These are phyloP conservation scores for Mastomys natalensis DNA, from an alignment of 2,113 vertebrate species.

Conservation along the genomic window DNA sequence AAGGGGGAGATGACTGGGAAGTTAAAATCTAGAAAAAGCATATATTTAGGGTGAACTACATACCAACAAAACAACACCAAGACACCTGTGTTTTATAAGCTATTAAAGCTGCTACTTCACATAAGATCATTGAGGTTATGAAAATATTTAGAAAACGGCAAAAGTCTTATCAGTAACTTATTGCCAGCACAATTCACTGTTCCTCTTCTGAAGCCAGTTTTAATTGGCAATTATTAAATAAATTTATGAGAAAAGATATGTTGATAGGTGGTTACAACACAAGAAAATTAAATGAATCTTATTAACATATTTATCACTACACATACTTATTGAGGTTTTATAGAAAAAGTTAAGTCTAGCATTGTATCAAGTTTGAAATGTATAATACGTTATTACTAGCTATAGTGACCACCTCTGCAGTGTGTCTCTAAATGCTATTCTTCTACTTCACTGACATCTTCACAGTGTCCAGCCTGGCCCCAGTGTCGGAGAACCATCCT, in stretches of 20 bases:
- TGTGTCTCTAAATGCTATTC: not conserved
- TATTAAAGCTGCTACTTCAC: not conserved
- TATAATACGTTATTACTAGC: not conserved
- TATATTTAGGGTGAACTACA: not conserved
- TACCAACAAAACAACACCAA: not conserved
- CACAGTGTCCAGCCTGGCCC: accelerated
- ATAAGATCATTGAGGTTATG: not conserved
- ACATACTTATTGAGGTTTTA: not conserved
- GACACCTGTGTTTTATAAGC: not conserved
- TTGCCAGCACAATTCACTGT: not conserved
- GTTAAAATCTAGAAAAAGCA: not conserved
- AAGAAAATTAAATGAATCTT: not conserved
- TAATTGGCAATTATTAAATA: not conserved
- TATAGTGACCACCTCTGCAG: not conserved
- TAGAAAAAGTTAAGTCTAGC: not conserved
- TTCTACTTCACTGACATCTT: not conserved
- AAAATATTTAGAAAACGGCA: not conserved
- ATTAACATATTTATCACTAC: not conserved
- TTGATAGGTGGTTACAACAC: not conserved
- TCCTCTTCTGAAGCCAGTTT: not conserved
- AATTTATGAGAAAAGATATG: not conserved
- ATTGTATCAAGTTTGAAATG: not conserved
- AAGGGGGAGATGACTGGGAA: too few species aligned
- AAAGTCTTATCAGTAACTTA: conserved; percentile 12
- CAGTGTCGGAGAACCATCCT: too few species aligned